A percentile compares a stretch with the other conserved stretches of the same genome.
phyloP scores from a whole-genome alignment of 2,888 invertebrate genomes.

The Eucriotettix oculatus region DNA sequence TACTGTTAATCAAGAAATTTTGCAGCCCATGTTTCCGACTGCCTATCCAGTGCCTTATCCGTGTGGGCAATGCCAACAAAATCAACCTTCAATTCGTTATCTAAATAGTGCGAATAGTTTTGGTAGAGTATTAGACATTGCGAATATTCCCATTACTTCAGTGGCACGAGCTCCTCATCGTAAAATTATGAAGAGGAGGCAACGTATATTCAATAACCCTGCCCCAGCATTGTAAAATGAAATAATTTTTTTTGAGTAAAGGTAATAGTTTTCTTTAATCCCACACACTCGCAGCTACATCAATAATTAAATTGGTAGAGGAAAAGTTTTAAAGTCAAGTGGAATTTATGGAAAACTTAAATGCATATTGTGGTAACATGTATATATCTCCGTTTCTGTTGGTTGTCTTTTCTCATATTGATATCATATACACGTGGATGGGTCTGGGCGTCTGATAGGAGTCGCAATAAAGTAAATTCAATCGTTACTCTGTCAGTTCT shows the following conservation, averaged over 20 bases:
- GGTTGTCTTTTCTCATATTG: too few species aligned
- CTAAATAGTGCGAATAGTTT: conserved; percentile 11
- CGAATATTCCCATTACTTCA: conserved; percentile 14
- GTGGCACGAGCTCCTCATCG: conserved; percentile 17
- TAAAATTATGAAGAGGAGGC: conserved; percentile 2
- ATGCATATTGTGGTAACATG: too few species aligned
- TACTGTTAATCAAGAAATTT: conserved; percentile 17
- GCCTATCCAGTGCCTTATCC: conserved; percentile 43
- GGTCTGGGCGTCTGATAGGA: background rate
- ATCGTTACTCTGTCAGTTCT: too few species aligned
- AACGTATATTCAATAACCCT: background rate
- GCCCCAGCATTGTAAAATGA: too few species aligned
- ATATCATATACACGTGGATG: background rate
- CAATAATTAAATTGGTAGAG: too few species aligned
- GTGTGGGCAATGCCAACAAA: conserved; percentile 33
- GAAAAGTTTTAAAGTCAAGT: too few species aligned
- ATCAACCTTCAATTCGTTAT: conserved; percentile 6
- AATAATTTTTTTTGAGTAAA: too few species aligned
- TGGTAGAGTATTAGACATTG: conserved; percentile 17
- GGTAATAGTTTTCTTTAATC: too few species aligned
- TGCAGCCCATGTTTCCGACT: conserved; percentile 40
- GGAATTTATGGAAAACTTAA: too few species aligned
- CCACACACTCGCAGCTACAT: too few species aligned
- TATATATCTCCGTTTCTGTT: too few species aligned
- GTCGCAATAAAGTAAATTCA: too few species aligned